Evolutionary conservation across 2,113 vertebrate species (phyloP).

Genomic region (Chaetodon auriga): DNA sequence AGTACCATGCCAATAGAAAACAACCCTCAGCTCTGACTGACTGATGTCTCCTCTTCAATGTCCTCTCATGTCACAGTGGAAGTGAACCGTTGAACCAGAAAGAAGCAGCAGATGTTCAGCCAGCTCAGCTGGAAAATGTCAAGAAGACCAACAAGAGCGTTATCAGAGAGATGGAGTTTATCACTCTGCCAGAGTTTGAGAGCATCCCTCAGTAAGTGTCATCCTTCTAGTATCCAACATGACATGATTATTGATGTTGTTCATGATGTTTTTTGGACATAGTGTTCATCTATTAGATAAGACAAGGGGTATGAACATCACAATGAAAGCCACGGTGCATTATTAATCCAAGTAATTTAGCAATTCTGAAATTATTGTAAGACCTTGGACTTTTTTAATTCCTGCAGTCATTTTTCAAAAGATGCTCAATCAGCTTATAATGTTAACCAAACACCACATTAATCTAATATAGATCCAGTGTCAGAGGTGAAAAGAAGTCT

Average conservation of each 20-base stretch:
- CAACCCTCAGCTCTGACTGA: background rate
- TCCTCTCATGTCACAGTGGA: constrained; percentile 24
- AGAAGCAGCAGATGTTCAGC: constrained; percentile 43
- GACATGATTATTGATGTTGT: no score
- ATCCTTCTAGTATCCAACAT: background rate
- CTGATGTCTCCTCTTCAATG: background rate
- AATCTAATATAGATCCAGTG: no score
- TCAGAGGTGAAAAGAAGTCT: no score
- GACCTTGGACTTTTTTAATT: no score
- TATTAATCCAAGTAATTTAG: no score
- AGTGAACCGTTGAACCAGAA: constrained; percentile 41
- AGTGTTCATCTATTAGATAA: background rate
- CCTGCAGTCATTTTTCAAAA: no score
- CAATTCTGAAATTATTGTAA: no score
- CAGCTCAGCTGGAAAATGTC: constrained; percentile 22
- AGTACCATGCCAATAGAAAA: background rate
- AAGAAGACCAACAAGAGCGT: constrained; percentile 62
- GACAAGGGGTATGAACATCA: no score
- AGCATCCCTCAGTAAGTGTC: constrained; percentile 83
- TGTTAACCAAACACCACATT: no score
- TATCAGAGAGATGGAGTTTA: constrained; percentile 76
- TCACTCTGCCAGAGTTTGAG: constrained; percentile 82
- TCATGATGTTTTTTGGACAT: background rate
- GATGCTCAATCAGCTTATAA: no score
- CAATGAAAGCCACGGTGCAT: no score